A percentile compares a stretch with the other conserved stretches of the same genome.
Conservation (phyloP, 2,888 invertebrate genomes). For the Argyresthia goedartella region DNA sequence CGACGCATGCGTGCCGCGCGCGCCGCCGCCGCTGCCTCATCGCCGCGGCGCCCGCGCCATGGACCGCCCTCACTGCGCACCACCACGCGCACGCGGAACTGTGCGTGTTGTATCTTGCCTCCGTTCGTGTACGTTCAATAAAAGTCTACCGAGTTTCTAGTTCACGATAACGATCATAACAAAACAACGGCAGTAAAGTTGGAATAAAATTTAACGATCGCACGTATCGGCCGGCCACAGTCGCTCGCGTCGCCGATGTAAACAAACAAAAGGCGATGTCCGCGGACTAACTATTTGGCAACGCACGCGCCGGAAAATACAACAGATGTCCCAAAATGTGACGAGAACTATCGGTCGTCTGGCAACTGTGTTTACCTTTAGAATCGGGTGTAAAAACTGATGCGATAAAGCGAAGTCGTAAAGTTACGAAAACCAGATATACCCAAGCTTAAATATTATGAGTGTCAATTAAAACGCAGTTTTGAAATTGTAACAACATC, state of each 20-base stretch:
- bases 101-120: constrained; percentile 39
- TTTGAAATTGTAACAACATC: no score
- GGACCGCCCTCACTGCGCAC: constrained; percentile 27
- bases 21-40: constrained; percentile 36
- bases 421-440: no score
- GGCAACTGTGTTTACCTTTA: neutral
- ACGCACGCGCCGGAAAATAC: constrained; percentile 26
- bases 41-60: constrained; percentile 33
- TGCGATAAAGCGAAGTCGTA: neutral
- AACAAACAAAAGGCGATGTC: constrained; percentile 30
- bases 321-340: constrained; percentile 8
- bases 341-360: neutral
- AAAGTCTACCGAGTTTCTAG: neutral
- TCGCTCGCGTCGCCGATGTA: constrained; percentile 27
- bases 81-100: constrained; percentile 47
- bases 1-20: constrained; percentile 44
- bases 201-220: constrained; percentile 27
- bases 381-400: neutral
- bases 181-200: neutral
- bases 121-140: constrained; percentile 8
- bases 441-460: no score
- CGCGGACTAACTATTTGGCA: constrained; percentile 27
- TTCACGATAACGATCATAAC: neutral
- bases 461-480: no score
- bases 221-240: constrained; percentile 15